Evolutionary conservation across 1,140 invertebrate genomes (phyloP).

Genomic region (Lamellibrachia luymesi): DNA sequence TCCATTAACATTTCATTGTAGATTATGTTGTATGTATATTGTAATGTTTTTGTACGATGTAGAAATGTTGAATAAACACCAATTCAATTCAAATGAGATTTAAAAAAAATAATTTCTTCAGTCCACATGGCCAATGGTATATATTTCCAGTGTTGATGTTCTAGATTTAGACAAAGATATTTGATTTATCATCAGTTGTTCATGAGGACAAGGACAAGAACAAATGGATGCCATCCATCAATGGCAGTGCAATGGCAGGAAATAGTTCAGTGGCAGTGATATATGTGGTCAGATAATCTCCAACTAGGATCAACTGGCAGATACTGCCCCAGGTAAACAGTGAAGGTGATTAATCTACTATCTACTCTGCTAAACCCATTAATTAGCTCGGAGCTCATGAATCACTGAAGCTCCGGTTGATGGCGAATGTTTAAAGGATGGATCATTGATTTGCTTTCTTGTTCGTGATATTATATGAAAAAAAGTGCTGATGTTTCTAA

Average conservation of each 20-base stretch:
- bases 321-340: neutral
- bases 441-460: no score
- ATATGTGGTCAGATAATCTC: neutral
- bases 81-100: neutral
- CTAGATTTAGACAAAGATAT: neutral
- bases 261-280: neutral
- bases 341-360: neutral
- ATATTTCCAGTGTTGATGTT: neutral
- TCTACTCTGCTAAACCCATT: neutral
- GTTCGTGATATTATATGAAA: no score
- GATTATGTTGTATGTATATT: no score
- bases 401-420: neutral
- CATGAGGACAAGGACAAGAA: neutral
- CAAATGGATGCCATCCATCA: neutral
- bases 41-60: no score
- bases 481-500: no score
- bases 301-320: neutral
- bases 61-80: no score
- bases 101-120: neutral
- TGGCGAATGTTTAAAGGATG: neutral
- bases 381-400: neutral
- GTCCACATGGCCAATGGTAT: neutral
- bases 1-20: no score
- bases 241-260: neutral
- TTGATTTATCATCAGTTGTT: no score